These are phyloP conservation scores for Habroteleia sp. DNA, from an alignment of 2,888 invertebrate species.

Conservation along the genomic window DNA sequence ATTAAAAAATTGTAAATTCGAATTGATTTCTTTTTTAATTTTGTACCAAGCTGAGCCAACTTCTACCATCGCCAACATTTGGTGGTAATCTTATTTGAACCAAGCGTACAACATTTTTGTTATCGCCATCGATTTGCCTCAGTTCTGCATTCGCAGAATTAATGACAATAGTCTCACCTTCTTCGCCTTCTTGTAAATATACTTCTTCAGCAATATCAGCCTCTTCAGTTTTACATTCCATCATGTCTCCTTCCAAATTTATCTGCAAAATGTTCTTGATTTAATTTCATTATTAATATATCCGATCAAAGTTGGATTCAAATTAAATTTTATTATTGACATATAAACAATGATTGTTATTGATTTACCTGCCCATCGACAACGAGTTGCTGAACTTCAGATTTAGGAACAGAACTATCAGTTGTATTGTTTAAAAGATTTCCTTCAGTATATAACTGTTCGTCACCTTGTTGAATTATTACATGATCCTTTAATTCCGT, in stretches of 20 bases:
- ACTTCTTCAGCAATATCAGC: slow-evolving; percentile 72
- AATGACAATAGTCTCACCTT: slow-evolving; percentile 73
- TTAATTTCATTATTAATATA: slow-evolving; percentile 34
- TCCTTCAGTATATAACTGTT: slow-evolving; percentile 76
- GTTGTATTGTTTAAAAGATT: slow-evolving; percentile 72
- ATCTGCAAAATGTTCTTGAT: slow-evolving; percentile 42
- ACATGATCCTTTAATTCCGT: slow-evolving; percentile 82
- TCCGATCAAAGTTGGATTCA: too few relatives aligned
- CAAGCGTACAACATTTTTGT: slow-evolving; percentile 74
- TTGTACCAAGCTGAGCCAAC: slow-evolving; percentile 78
- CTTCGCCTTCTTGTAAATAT: slow-evolving; percentile 74
- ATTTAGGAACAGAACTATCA: slow-evolving; percentile 67
- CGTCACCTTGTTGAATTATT: slow-evolving; percentile 80
- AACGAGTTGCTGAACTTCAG: slow-evolving; percentile 73
- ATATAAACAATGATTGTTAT: too few relatives aligned
- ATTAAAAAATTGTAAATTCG: slow-evolving; percentile 15
- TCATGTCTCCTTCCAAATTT: slow-evolving; percentile 66
- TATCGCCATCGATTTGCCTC: slow-evolving; percentile 72
- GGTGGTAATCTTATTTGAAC: slow-evolving; percentile 78
- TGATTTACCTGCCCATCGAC: slow-evolving; percentile 74
- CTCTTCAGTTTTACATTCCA: slow-evolving; percentile 74
- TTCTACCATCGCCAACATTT: slow-evolving; percentile 71
- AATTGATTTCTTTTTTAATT: slow-evolving; percentile 64
- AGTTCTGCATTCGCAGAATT: slow-evolving; percentile 73
- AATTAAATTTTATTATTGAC: background rate